Evolutionary conservation across 2,113 vertebrate species (phyloP).

Genomic region (Probosciger aterrimus): DNA sequence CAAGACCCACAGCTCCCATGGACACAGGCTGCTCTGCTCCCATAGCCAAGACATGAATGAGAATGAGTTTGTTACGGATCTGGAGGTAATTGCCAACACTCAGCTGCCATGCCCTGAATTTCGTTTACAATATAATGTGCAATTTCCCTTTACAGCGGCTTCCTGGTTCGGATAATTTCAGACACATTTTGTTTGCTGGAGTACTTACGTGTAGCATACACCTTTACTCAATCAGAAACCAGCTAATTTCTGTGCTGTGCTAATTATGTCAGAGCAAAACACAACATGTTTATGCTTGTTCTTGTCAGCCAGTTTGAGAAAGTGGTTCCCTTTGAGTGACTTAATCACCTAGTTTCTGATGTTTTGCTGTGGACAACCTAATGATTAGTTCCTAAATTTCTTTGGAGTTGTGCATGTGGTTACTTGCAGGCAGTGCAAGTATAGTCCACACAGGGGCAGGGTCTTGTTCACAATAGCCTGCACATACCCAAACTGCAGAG

Average conservation of each 20-base stretch:
- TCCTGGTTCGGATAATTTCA: conserved; percentile 1
- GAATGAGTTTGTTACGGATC: conserved; percentile 10
- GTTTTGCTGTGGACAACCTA: not conserved
- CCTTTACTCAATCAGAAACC: conserved; percentile 23
- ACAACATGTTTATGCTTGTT: not conserved
- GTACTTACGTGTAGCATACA: not conserved
- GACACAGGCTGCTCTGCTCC: not conserved
- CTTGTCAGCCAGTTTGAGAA: not conserved
- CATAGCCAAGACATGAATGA: not conserved
- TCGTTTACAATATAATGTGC: not conserved
- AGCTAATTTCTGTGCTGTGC: conserved; percentile 21
- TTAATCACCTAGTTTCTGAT: not conserved
- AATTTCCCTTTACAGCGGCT: not conserved
- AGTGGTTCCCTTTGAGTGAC: not conserved
- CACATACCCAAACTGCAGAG: not conserved
- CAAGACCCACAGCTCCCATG: not conserved
- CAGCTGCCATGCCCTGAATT: not conserved
- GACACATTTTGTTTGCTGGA: conserved; percentile 10
- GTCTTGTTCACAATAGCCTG: not conserved
- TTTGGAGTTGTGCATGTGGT: not conserved
- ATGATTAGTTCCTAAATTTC: not conserved
- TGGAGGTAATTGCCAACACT: not conserved
- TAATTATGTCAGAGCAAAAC: conserved; percentile 40
- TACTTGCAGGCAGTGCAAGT: not conserved
- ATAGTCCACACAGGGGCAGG: not conserved